Evolutionary conservation across 2,113 vertebrate genomes (phyloP).

Genomic region (human): DNA sequence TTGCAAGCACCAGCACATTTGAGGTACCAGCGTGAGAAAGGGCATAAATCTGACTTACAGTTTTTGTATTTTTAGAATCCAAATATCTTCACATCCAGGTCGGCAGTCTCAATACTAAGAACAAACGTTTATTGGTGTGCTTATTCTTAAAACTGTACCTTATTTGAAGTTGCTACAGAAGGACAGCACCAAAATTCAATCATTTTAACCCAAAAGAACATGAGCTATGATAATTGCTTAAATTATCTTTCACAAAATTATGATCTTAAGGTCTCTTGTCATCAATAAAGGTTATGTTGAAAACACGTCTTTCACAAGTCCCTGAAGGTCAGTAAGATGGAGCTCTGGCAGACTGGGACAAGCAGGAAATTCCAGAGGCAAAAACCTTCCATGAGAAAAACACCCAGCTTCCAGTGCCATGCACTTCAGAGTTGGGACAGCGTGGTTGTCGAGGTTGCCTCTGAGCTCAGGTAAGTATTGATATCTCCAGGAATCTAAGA

Average conservation of each 20-base stretch:
- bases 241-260: conserved; percentile 15
- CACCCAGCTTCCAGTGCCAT: not conserved
- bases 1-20: conserved; percentile 33
- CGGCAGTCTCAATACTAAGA: not conserved
- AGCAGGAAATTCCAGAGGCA: conserved; percentile 60
- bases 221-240: not conserved
- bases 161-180: conserved; percentile 21
- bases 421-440: not conserved
- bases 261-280: not conserved
- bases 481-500: not conserved
- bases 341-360: not conserved
- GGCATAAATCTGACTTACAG: not conserved
- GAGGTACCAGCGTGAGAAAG: not conserved
- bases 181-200: conserved; percentile 40
- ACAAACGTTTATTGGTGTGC: not conserved
- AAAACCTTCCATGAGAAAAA: conserved; percentile 38
- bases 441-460: not conserved
- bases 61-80: conserved; percentile 61
- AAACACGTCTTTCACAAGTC: conserved; percentile 47
- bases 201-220: not conserved
- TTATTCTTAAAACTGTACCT: conserved; percentile 11
- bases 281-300: conserved; percentile 17
- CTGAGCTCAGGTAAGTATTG: conserved; percentile 7
- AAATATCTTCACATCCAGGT: conserved; percentile 28
- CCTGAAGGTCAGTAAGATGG: conserved; percentile 47